Conservation (phyloP, 2,888 invertebrate genomes). For the Ashinkailepas kermadecensis region DNA sequence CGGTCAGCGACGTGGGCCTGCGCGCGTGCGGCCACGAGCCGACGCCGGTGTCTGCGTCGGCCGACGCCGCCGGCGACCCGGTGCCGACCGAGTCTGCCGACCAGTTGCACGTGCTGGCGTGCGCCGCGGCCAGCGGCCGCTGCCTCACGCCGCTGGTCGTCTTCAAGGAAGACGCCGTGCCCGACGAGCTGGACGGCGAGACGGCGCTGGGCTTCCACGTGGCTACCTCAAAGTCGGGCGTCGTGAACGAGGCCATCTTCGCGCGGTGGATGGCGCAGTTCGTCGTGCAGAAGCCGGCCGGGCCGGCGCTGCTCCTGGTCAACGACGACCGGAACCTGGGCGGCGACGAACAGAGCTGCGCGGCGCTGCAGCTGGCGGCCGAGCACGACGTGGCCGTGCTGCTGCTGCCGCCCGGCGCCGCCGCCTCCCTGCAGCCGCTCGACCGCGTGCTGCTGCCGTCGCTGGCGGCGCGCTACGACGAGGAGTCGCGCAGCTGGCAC, state of each 20-base stretch:
- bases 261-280: slow-evolving; percentile 16
- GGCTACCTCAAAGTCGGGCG: slow-evolving; percentile 1
- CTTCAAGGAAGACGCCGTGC: slow-evolving; percentile 17
- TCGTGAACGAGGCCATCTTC: background rate
- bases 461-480: slow-evolving; percentile 8
- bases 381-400: slow-evolving; percentile 16
- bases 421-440: slow-evolving; percentile 14
- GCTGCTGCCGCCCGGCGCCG: background rate
- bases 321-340: slow-evolving; percentile 12
- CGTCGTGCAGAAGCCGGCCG: slow-evolving; percentile 13
- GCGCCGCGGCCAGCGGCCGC: slow-evolving; percentile 18
- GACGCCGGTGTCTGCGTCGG: background rate
- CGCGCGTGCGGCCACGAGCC: slow-evolving; percentile 14
- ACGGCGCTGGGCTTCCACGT: slow-evolving; percentile 8
- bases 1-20: slow-evolving; percentile 15
- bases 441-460: slow-evolving; percentile 19
- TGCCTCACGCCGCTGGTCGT: slow-evolving; percentile 22
- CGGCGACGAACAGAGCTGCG: background rate
- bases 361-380: slow-evolving; percentile 16
- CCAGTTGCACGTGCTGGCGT: background rate
- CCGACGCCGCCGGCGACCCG: background rate
- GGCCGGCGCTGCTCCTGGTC: slow-evolving; percentile 19
- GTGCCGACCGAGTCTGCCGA: background rate
- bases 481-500: slow-evolving; percentile 22
- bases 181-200: slow-evolving; percentile 13